Evolutionary conservation across 1,140 invertebrate genomes (phyloP), one percentile per base, ranked within the genome.

Genomic region (Chymomyza costata): DNA sequence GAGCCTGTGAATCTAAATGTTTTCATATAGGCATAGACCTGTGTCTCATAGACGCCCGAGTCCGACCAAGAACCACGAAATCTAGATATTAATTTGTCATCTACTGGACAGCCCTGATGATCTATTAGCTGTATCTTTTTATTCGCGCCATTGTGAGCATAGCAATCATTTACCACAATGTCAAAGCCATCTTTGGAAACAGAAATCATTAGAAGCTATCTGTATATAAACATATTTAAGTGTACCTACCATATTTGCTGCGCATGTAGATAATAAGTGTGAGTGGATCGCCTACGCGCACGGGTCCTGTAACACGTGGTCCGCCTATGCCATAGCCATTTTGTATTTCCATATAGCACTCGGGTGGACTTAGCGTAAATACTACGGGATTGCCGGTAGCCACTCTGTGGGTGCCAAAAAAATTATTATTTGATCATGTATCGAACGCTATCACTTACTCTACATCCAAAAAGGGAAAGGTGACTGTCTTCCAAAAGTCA

Each of bases 401-500:
- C 46, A 96, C 94, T 86, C 94, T 95, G 84, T 53, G 5, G 2
- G 14, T 31, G 32, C 8, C 6, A 19, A 6, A 30, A 31, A 14
- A 11, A n/a, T n/a, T n/a, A 17, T 35, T 6, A 21, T 11, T 8
- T 3, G 1, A 5, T n/a, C n/a, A n/a, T n/a, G n/a, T n/a, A n/a
- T n/a, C n/a, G n/a, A 28, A 2, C 0, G 0, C 6, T 41, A 1
- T 1, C 3, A 92, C 95, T 93, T 86, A 97, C 95, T 97, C 95
- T 41, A 97, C 95, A 74, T 97, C 95, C 17, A 97, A 87, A 85
- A 97, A 96, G 0, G 95, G 95, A 87, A 97, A 97, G 0, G 95
- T 96, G 17, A 97, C 95, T 0, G 95, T 97, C 87, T 97, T 97
- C 95, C 95, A 97, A 86, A 97, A 97, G 85, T 97, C 95, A 85